Evolutionary conservation across 2,888 invertebrate genomes (phyloP).

Genomic region (Drosophila meridionalis): DNA sequence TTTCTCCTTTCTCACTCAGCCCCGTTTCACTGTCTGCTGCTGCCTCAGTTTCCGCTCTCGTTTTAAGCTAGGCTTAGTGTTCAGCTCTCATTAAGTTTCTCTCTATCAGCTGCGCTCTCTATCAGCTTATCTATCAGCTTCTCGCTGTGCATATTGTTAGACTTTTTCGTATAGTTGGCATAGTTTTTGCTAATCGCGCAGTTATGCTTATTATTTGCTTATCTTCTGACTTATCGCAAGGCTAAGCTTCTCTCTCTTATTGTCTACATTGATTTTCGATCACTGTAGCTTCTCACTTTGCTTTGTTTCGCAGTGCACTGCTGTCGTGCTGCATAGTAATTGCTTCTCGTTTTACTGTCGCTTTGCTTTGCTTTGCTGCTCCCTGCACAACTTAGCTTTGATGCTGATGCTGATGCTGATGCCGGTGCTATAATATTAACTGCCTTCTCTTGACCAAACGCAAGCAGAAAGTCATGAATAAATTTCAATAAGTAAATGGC

Average conservation of each 20-base stretch:
- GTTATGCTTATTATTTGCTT: not conserved
- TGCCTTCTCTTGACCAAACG: constrained; percentile 27
- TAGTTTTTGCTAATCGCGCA: not conserved
- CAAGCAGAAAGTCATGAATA: constrained; percentile 63
- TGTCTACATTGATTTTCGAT: too few relatives aligned
- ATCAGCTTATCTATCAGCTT: not conserved
- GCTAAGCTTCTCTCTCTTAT: not conserved
- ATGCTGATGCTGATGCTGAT: constrained; percentile 5
- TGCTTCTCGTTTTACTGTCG: constrained; percentile 3
- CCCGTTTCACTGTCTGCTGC: not conserved
- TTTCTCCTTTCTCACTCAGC: not conserved
- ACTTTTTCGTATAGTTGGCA: not conserved
- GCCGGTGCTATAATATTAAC: constrained; percentile 9
- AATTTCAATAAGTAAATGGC: constrained; percentile 58
- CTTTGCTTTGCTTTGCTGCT: not conserved
- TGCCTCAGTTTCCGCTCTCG: not conserved
- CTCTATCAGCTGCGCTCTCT: not conserved
- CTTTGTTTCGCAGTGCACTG: not conserved
- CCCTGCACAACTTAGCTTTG: not conserved
- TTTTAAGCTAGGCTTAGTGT: constrained; percentile 1
- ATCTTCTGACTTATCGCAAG: not conserved
- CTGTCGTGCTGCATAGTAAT: not conserved
- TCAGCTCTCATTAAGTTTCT: not conserved
- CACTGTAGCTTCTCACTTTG: not conserved
- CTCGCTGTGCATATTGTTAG: not conserved